Conservation (phyloP, 2,888 invertebrate species). For the Polyommatus iphigenia region DNA sequence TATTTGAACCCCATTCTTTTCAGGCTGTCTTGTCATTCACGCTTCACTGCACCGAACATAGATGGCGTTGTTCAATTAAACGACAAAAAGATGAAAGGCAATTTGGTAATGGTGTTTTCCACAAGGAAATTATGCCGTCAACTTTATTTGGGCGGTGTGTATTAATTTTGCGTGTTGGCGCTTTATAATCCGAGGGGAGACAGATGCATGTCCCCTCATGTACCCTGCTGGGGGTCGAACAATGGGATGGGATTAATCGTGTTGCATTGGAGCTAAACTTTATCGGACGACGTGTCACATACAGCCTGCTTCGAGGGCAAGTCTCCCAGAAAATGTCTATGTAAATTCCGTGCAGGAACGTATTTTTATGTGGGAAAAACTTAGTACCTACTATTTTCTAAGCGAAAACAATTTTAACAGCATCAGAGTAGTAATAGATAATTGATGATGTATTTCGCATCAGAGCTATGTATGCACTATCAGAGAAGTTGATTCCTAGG, state of each 20-base stretch:
- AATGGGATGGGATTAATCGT: conserved; percentile 74
- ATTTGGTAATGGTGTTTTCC: conserved; percentile 38
- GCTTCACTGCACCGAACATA: conserved; percentile 18
- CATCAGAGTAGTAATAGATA: too few species aligned
- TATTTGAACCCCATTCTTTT: neutral
- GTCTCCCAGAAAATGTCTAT: conserved; percentile 29
- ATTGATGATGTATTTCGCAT: too few species aligned
- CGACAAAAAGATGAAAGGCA: neutral
- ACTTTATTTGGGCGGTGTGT: conserved; percentile 70
- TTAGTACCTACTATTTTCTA: neutral
- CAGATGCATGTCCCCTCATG: conserved; percentile 48
- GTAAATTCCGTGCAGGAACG: neutral
- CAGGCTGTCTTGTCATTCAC: conserved; percentile 37
- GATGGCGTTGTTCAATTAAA: conserved; percentile 7
- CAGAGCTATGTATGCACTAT: too few species aligned
- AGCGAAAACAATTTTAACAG: neutral
- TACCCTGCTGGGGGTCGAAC: conserved; percentile 50
- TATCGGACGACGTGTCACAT: conserved; percentile 38
- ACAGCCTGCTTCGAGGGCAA: conserved; percentile 28
- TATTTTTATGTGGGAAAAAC: neutral
- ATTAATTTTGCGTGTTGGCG: conserved; percentile 71
- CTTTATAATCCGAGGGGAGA: conserved; percentile 49
- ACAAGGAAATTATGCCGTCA: conserved; percentile 59
- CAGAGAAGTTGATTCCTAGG: too few species aligned
- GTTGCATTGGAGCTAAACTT: conserved; percentile 65